Evolutionary conservation across 2,113 vertebrate species (phyloP), one percentile per base, ranked within the genome.

Genomic region (Macroglossus sobrinus): DNA sequence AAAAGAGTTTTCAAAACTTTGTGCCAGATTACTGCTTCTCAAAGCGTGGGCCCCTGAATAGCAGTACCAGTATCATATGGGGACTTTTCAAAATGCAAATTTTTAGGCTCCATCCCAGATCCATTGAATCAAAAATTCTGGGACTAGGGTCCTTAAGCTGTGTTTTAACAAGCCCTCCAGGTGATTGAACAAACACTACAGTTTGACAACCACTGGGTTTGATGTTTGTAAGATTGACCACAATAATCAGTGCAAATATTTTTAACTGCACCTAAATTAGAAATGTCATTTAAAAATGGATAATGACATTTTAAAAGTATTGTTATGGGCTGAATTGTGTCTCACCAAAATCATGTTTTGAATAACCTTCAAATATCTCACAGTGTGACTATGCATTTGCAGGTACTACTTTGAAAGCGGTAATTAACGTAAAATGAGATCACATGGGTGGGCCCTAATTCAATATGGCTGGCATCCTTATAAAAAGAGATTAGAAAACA

Each of bases 211-310:
- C 30, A 61, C 30, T 12, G 11, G 19, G 10, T 63, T 68, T 66
- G 24, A 45, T 68, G 26, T 74, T 21, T 84, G 53, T 66, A 79
- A 69, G 22, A 61, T 2, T 89, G 21, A 76, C 10, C 30, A 80
- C 43, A 55, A 33, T 75, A 84, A 80, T 68, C 28, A 75, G 35
- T 66, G 78, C 79, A 85, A 57, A 80, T 89, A 40, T 69, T 85
- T 95, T 89, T 82, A 85, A 64, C 38, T 30, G 63, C n/a, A 89
- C 18, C 75, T 12, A 90, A 89, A 45, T 95, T 74, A 81, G 53
- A 68, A 66, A 80, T 79, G 55, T 33, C 35, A 43, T 64, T 80
- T 66, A 30, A 72, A 53, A 93, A 59, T 40, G 38, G 24, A 40
- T 30, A 89, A 84, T 93, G 38, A 33, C 63, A 71, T 40, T 26